Base-by-base conservation (phyloP, 2,797 vertebrate species). In the Muscicapa striata region DNA sequence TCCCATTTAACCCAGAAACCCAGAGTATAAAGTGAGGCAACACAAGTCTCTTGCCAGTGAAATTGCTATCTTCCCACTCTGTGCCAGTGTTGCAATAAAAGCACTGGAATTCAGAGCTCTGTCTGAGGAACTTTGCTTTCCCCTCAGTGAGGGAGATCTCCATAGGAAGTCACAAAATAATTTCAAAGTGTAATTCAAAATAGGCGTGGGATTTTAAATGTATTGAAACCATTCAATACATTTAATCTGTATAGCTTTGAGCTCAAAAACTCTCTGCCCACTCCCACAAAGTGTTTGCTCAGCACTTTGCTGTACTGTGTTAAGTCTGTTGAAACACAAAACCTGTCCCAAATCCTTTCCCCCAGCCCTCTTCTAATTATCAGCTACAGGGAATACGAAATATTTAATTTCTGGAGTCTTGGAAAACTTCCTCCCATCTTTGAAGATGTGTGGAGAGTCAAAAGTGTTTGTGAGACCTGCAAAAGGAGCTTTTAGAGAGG, bases 1-100 rank as follows among this genome's bases (percentile, higher is more conserved):
- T 92, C 68, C 45, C 41, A 10, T 93, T 89, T 91, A 83, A 80
- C 68, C 61, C 54, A 87, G 89, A 85, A 84, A 49, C 81, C n/a
- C n/a, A n/a, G n/a, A 82, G 48, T 13, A 5, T 34, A 30, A 79
- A 89, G 64, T 85, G 87, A 85, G 82, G 72, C 82, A 92, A 68
- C 43, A 52, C 52, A 38, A 63, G 41, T 49, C 45, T 64, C 64
- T 58, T 91, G 91, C 34, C 84, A 75, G 0, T 26, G 58, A 34
- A 80, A 64, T 83, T 80, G 49, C 69, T 38, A 41, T 62, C 13
- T 36, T 27, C 27, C 24, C 26, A 15, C 54, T 85, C 70, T 22
- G 54, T 88, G 72, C 58, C 73, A 58, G 5, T 48, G 58, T 54
- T 84, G 48, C 34, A 55, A 89, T 63, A 59, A 87, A 91, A 72